phyloP scores from a whole-genome alignment of 2,888 invertebrate species.

The Ommatoiulus sabulosus region DNA sequence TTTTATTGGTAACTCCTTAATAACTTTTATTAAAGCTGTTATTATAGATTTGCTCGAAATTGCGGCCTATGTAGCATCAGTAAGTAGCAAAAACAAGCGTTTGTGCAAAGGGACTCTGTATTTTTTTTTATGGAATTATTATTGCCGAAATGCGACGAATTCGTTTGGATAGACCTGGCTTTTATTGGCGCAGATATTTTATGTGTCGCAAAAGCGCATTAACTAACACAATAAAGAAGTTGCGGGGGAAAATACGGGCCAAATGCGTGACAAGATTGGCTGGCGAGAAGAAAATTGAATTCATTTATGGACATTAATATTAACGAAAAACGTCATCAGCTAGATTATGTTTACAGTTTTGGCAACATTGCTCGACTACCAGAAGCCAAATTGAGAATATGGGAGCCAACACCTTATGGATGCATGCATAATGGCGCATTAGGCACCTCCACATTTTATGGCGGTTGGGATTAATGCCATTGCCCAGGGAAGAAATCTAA shows the following conservation, averaged over 20 bases:
- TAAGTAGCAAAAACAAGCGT: constrained; percentile 6
- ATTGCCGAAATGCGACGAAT: constrained; percentile 29
- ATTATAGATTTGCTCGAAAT: constrained; percentile 11
- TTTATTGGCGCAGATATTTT: constrained; percentile 22
- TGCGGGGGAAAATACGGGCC: background rate
- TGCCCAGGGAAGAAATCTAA: background rate
- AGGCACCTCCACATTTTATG: background rate
- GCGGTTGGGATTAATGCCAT: constrained; percentile 11
- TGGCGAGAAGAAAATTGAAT: background rate
- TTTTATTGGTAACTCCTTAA: constrained; percentile 34
- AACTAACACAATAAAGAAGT: constrained; percentile 39
- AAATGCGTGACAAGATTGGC: constrained; percentile 1
- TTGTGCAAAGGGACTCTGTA: background rate
- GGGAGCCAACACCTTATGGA: background rate
- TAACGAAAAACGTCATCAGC: constrained; percentile 13
- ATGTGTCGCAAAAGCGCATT: constrained; percentile 23
- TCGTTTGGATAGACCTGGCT: constrained; percentile 35
- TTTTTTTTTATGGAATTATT: constrained; percentile 31
- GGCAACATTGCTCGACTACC: constrained; percentile 7
- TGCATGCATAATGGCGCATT: background rate
- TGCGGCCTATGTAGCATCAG: background rate
- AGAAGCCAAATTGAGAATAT: constrained; percentile 7
- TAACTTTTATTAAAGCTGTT: constrained; percentile 21
- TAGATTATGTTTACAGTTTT: constrained; percentile 1
- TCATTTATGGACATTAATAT: constrained; percentile 40